These are phyloP conservation scores for Meandrina meandrites DNA, from an alignment of 92 coral and sea anemone species.

Conservation along the genomic window DNA sequence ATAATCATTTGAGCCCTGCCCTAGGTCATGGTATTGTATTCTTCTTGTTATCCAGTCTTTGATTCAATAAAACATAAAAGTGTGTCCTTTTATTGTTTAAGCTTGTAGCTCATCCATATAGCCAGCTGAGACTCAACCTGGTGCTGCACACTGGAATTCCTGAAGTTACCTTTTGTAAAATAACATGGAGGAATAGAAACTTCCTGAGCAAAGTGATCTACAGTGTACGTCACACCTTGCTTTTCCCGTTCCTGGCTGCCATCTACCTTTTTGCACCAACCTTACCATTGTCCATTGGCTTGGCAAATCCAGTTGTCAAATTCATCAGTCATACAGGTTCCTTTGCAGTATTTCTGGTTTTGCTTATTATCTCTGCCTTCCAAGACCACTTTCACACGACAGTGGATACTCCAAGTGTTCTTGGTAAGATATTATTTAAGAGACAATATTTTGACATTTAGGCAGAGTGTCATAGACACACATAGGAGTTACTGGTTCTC, in stretches of 20 bases:
- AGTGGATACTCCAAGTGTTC: constrained; percentile 39
- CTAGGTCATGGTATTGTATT: too few relatives aligned
- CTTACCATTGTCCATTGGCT: constrained; percentile 25
- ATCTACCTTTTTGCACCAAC: constrained; percentile 51
- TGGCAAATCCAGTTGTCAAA: constrained; percentile 64
- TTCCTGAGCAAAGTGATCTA: constrained; percentile 36
- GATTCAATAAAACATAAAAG: too few relatives aligned
- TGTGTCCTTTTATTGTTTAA: background rate
- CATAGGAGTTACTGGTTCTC: too few relatives aligned
- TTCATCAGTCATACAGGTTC: constrained; percentile 66
- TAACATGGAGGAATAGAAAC: constrained; percentile 52
- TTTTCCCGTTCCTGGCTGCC: constrained; percentile 54
- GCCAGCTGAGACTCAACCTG: constrained; percentile 64
- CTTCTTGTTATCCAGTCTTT: too few relatives aligned
- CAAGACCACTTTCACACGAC: constrained; percentile 53
- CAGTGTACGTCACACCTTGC: constrained; percentile 51
- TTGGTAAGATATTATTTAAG: constrained; percentile 48
- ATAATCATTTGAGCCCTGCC: background rate
- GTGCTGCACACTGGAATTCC: constrained; percentile 54
- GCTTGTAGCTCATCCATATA: constrained; percentile 71
- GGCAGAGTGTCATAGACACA: too few relatives aligned
- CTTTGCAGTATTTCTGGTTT: constrained; percentile 48
- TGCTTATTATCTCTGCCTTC: constrained; percentile 51
- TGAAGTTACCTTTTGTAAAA: constrained; percentile 30
- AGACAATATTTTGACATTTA: too few relatives aligned